Evolutionary conservation across 2,888 invertebrate species (phyloP), one percentile per base, ranked within the genome.

Genomic region (Agelastica alni): DNA sequence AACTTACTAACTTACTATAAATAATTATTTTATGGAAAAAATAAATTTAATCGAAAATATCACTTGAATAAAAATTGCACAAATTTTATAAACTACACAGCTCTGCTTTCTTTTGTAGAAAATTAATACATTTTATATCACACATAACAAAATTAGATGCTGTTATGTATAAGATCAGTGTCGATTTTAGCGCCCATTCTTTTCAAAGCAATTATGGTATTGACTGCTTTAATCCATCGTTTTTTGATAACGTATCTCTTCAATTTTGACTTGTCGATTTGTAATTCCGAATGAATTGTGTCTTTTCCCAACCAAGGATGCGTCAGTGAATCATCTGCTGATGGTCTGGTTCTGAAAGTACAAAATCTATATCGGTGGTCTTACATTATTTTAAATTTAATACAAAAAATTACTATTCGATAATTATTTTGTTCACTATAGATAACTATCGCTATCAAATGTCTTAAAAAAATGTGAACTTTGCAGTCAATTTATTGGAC

Each of bases 231-330:
- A 65, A 90, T 86, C 94, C 94, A 95, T 37, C 93, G 83, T 72
- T 91, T 87, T 78, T 92, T 89, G 77, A 92, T 93, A 57, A 94
- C 93, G 75, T 93, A 94, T 59, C 91, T 81, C 76, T 91, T 91
- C 63, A 94, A 79, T 73, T 91, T 89, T 18, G 85, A 85, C 75
- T 89, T 94, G 67, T 86, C 87, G 58, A 91, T 82, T 58, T 83
- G 84, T 44, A 89, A 81, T 62, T 86, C 86, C 14, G 85, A 85
- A 73, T 85, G 85, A 4, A 73, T 61, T 39, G 85, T 79, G 1
- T 84, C 81, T 59, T 82, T 81, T 58, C 80, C 79, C 63, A 95
- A 79, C 94, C 94, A 95, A 4, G 85, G 85, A 75, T 94, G 93
- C 12, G 83, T 83, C 69, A 93, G 75, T 12, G 89, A 86, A 54